Conservation (phyloP, 2,113 vertebrate genomes). For the Tursiops truncatus region DNA sequence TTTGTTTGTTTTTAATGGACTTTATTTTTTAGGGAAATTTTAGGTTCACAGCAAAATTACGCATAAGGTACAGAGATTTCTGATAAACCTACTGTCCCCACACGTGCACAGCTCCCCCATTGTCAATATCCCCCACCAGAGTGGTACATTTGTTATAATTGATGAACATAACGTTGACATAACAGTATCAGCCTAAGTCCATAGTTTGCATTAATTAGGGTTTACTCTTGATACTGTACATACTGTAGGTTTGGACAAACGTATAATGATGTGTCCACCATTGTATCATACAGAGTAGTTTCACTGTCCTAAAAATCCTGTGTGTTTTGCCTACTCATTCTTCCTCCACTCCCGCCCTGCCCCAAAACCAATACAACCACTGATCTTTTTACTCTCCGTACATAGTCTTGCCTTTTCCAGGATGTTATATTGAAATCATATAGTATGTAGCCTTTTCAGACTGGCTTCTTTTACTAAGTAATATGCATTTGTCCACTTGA, state of each 20-base stretch:
- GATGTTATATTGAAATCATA: background rate
- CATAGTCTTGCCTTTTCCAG: background rate
- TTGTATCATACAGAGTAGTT: background rate
- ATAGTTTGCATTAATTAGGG: background rate
- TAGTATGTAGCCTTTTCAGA: background rate
- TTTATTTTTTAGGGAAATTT: background rate
- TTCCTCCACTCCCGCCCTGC: too few relatives aligned
- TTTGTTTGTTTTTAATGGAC: background rate
- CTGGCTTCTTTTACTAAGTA: background rate
- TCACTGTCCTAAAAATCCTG: background rate
- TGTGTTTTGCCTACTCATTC: background rate
- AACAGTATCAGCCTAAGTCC: background rate
- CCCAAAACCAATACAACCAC: background rate
- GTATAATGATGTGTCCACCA: background rate
- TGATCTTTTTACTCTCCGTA: background rate
- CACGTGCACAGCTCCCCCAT: background rate
- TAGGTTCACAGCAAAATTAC: slow-evolving; percentile 7
- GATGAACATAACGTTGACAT: background rate
- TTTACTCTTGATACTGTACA: background rate
- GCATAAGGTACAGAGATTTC: background rate
- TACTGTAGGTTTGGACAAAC: background rate
- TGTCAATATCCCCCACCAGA: background rate
- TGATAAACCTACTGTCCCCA: background rate
- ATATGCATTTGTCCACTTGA: background rate
- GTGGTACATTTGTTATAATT: background rate